Percentiles rank a stretch among this genome's conserved stretches.
These are phyloP conservation scores for Urophycis tenuis DNA, from an alignment of 2,797 vertebrate genomes.

Conservation along the genomic window DNA sequence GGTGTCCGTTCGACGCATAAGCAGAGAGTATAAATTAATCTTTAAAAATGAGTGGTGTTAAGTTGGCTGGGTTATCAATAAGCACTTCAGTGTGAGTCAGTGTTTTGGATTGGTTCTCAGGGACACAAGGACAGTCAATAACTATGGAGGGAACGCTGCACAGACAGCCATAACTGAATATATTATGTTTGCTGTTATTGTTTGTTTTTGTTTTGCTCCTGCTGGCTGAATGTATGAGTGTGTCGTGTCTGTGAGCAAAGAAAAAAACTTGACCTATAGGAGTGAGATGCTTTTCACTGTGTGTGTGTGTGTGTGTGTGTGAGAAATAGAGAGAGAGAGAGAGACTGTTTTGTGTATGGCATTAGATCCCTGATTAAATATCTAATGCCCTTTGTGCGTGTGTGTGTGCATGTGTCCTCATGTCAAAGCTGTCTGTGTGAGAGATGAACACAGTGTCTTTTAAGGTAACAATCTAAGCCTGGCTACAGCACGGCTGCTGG, in stretches of 20 bases:
- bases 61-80: slow-evolving; percentile 42
- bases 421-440: slow-evolving; percentile 47
- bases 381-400: not conserved
- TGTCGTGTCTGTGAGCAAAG: not conserved
- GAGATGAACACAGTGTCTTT: slow-evolving; percentile 38
- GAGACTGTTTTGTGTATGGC: not conserved
- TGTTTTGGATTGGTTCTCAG: slow-evolving; percentile 48
- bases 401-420: slow-evolving; percentile 32
- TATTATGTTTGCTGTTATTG: not conserved
- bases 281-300: not conserved
- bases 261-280: not conserved
- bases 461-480: slow-evolving; percentile 51
- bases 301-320: no score
- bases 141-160: slow-evolving; percentile 12
- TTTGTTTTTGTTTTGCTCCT: not conserved
- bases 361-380: not conserved
- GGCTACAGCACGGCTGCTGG: slow-evolving; percentile 53
- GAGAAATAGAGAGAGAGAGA: no score
- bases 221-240: not conserved
- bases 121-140: slow-evolving; percentile 20
- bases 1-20: no score
- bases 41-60: slow-evolving; percentile 8
- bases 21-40: not conserved
- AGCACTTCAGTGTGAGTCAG: slow-evolving; percentile 52
- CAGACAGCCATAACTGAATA: not conserved